Base-by-base conservation (phyloP, 2,888 invertebrate genomes). In the Aporophyla nigra region DNA sequence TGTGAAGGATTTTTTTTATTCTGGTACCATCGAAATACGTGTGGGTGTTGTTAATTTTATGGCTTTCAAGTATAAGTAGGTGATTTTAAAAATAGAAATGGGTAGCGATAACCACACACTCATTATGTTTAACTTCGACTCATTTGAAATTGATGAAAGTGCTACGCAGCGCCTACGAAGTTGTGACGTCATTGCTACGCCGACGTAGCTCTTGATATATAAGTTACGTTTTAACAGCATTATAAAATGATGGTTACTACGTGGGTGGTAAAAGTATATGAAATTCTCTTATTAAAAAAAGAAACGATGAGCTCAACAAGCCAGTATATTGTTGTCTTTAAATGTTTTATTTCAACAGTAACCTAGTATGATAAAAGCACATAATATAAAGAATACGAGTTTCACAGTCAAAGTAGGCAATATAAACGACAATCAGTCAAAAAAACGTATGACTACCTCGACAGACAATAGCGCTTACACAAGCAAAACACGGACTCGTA, bases 401-500 rank as follows among this genome's bases (percentile, higher is more conserved):
- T 80, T 71, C 40, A 83, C 58, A 80, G 71, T 75, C 51, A 80
- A 77, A 83, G 74, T 70, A 78, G 71, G 76, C 68, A 78, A 65
- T 83, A 78, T 81, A 77, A 84, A 85, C 71, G 77, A 77, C 80
- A 83, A 87, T 84, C 88, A 83, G 73, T 81, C 83, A 82, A 84
- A 75, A 76, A 76, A 71, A 78, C 78, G 82, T 74, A 79, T 54
- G 85, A 82, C 77, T 72, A 70, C 24, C 62, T 85, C 84, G 87
- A 90, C 89, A 88, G 85, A 84, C 89, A 86, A 84, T 86, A 88
- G 79, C 76, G 81, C 86, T 86, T 87, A 83, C 89, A 90, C 88
- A 84, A 88, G 88, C 87, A 88, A 90, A 92, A 93, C 91, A 91
- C 90, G 91, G 90, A 89, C 87, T 84, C 86, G 84, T 90, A 92